phyloP scores from a whole-genome alignment of 2,797 vertebrate genomes.

The Propithecus deckenii region DNA sequence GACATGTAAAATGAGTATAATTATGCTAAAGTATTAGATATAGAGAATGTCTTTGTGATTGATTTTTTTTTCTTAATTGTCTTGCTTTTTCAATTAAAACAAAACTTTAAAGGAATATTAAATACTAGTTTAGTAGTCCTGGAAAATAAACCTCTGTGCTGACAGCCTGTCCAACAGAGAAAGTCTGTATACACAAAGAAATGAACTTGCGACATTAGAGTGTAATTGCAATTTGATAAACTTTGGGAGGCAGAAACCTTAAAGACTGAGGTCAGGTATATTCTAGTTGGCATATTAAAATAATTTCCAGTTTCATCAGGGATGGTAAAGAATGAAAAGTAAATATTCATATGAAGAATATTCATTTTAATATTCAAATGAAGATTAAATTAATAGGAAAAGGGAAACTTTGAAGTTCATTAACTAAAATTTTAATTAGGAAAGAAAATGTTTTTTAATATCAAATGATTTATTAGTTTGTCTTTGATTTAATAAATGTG shows the following conservation, averaged over 20 bases:
- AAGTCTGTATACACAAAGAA: neutral
- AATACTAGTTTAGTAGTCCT: neutral
- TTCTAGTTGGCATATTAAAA: neutral
- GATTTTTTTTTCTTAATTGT: neutral
- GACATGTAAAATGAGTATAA: neutral
- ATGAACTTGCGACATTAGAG: neutral
- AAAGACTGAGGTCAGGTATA: neutral
- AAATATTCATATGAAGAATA: neutral
- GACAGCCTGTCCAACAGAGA: neutral
- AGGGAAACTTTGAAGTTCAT: neutral
- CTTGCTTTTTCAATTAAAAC: neutral
- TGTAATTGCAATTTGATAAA: neutral
- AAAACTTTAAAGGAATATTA: neutral
- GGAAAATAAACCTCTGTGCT: neutral
- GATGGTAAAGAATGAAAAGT: neutral
- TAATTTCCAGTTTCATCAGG: neutral
- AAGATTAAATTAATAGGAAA: neutral
- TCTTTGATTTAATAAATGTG: constrained; percentile 23
- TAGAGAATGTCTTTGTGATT: neutral
- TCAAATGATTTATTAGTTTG: constrained; percentile 7
- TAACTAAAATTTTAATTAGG: constrained; percentile 38
- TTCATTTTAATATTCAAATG: neutral
- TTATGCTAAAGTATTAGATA: neutral
- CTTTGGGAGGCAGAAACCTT: neutral
- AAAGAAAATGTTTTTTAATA: neutral